Evolutionary conservation across 1,140 invertebrate genomes (phyloP), one percentile per base, ranked within the genome.

Genomic region (Portunus trituberculatus): DNA sequence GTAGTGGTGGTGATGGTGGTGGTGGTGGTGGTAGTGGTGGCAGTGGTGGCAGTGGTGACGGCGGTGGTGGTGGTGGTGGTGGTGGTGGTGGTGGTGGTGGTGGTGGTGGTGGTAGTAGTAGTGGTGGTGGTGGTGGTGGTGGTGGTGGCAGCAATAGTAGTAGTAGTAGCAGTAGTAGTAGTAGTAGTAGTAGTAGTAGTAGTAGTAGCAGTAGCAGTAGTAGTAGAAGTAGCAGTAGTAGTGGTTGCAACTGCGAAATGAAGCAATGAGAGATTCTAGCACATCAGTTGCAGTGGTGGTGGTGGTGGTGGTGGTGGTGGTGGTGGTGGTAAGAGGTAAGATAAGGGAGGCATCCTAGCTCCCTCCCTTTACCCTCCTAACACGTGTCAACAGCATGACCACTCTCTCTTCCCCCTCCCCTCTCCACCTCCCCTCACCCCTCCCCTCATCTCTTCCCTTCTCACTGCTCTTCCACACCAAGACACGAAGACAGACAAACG

Each of bases 301-400:
- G 67, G 67, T 76, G 67, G 67, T 76, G 67, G 67, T 76, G 67
- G 67, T 76, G 67, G 67, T 76, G 20, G 52, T 59, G 52, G 52
- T 59, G 52, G 52, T 59, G 52, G 16, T 59, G 52, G 16, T 59
- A 59, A 59, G 52, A 20, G 39, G 39, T 39, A 39, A 39, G 39
- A 39, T 39, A 39, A 39, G 39, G 39, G 12, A 59, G 52, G 52
- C 12, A 59, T 59, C 52, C 20, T 59, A 12, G 1, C 52, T 10
- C 52, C 20, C 0, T 20, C 20, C 67, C 67, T 25, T n/a, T n/a
- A 76, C 67, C 67, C 67, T n/a, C 67, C 16, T 10, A 59, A 76
- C 67, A 76, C 67, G 67, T 76, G 67, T 76, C 67, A n/a, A 76
- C 67, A 76, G 67, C 67, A 25, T 76, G 67, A n/a, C 16, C 67